Percentiles rank a stretch among this genome's conserved stretches.
Evolutionary conservation across 2,888 invertebrate genomes (phyloP).

Genomic region (Drosophila phalerata): DNA sequence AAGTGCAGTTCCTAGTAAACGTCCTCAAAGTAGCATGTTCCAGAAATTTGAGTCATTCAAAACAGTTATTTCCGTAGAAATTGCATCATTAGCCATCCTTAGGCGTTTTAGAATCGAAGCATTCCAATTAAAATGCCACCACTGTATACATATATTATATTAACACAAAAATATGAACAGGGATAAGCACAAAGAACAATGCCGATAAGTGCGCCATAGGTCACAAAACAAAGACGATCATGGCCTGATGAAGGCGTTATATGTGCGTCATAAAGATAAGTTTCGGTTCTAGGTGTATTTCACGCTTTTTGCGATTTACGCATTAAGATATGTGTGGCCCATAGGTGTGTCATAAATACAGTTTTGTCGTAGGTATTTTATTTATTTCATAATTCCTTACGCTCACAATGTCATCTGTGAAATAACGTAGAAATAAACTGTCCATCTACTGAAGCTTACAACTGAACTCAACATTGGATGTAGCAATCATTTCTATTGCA

Average conservation of each 20-base stretch:
- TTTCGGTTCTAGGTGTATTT: constrained; percentile 14
- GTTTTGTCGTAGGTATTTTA: constrained; percentile 1
- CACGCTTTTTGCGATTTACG: constrained; percentile 17
- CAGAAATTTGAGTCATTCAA: neutral
- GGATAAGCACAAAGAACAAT: constrained; percentile 17
- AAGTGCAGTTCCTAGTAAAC: constrained; percentile 8
- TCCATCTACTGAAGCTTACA: constrained; percentile 8
- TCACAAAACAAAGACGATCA: constrained; percentile 42
- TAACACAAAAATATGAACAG: neutral
- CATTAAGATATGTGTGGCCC: constrained; percentile 10
- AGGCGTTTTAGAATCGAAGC: too few relatives aligned
- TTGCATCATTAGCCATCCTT: neutral
- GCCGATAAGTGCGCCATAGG: constrained; percentile 35
- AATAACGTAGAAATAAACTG: neutral
- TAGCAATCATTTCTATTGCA: constrained; percentile 33
- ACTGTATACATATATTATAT: neutral
- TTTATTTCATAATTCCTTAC: constrained; percentile 2
- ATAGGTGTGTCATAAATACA: constrained; percentile 8
- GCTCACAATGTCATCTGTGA: neutral
- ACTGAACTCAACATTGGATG: constrained; percentile 5
- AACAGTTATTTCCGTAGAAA: neutral
- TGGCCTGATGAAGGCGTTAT: constrained; percentile 17
- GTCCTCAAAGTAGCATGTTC: neutral
- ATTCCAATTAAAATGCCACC: neutral
- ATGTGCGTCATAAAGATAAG: constrained; percentile 50